Evolutionary conservation across 2,888 invertebrate species (phyloP).

Genomic region (Eupithecia abbreviata): DNA sequence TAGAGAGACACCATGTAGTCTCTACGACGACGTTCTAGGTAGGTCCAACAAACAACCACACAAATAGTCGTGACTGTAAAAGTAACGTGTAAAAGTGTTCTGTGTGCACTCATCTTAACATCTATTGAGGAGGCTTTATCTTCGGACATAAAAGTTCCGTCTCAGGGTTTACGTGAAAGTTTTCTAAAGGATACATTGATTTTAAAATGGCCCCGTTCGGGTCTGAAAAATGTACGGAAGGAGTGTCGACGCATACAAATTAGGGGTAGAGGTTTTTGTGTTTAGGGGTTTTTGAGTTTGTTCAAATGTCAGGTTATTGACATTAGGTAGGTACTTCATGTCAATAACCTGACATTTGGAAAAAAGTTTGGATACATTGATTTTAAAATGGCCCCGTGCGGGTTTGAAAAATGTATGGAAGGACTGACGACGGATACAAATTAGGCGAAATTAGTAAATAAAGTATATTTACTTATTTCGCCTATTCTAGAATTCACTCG

Average conservation of each 20-base stretch:
- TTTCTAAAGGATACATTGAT: conserved; percentile 39
- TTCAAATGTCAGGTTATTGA: too few species aligned
- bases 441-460: not conserved
- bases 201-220: conserved; percentile 33
- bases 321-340: too few species aligned
- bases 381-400: conserved; percentile 34
- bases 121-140: conserved; percentile 30
- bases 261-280: not conserved
- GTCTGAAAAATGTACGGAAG: conserved; percentile 24
- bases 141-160: conserved; percentile 26
- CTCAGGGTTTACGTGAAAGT: conserved; percentile 36
- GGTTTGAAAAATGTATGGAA: conserved; percentile 24
- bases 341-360: too few species aligned
- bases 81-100: conserved; percentile 9
- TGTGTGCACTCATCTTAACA: conserved; percentile 20
- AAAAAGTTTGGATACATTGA: conserved; percentile 29
- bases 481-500: not conserved
- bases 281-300: too few species aligned
- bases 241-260: conserved; percentile 30
- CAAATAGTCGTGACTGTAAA: not conserved
- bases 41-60: not conserved
- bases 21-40: not conserved
- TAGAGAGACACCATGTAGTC: not conserved
- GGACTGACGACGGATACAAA: conserved; percentile 30
- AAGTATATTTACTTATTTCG: not conserved